Percentiles rank a stretch among this genome's conserved stretches.
phyloP scores from a whole-genome alignment of 2,113 vertebrate species.

The Xiphophorus couchianus region DNA sequence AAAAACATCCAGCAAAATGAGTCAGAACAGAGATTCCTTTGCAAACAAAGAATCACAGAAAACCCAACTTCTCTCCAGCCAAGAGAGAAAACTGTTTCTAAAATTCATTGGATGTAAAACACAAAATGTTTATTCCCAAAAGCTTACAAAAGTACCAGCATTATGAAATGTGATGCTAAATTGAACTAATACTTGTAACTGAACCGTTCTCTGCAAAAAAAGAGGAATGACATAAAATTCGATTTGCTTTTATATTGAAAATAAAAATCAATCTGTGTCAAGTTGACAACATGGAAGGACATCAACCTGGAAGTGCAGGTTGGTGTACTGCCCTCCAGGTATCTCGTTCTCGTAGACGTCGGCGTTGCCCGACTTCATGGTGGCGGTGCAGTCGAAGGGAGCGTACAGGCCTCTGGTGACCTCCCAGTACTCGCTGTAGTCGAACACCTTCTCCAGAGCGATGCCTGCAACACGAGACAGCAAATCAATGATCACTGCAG shows the following conservation, averaged over 20 bases:
- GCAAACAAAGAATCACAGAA: not conserved
- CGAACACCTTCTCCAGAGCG: conserved; percentile 89
- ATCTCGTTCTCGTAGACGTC: conserved; percentile 99
- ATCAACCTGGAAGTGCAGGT: conserved; percentile 92
- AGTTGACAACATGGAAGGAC: too few relatives aligned
- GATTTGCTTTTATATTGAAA: not conserved
- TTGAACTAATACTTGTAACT: too few relatives aligned
- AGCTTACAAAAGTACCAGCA: too few relatives aligned
- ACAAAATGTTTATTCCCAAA: too few relatives aligned
- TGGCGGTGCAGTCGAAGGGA: conserved; percentile 96
- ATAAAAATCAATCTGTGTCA: not conserved
- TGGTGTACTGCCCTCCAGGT: conserved; percentile 96
- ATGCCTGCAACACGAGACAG: conserved; percentile 77
- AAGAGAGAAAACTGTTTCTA: not conserved
- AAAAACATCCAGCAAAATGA: not conserved
- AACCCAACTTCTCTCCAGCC: not conserved
- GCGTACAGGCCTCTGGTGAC: conserved; percentile 90
- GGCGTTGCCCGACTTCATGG: conserved; percentile 97
- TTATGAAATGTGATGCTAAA: too few relatives aligned
- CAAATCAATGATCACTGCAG: not conserved
- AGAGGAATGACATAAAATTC: too few relatives aligned
- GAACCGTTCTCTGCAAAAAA: too few relatives aligned
- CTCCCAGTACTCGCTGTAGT: conserved; percentile 99
- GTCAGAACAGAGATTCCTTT: not conserved
- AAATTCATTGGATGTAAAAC: too few relatives aligned